These are phyloP conservation scores for Pterobdella sp. DNA, from an alignment of 2,888 invertebrate species.

Conservation along the genomic window DNA sequence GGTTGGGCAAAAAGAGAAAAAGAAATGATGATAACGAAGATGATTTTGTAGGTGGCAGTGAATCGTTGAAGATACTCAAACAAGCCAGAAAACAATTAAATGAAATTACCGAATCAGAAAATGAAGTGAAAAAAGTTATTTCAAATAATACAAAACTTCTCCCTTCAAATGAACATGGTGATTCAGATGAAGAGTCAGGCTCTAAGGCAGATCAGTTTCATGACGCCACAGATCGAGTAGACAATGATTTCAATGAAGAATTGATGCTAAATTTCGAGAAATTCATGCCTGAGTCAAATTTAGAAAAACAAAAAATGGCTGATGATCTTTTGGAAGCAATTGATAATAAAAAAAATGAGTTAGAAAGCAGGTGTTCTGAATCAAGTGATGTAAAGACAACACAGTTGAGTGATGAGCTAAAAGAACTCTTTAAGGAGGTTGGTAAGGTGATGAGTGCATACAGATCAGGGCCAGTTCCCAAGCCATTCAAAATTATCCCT, in stretches of 20 bases:
- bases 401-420: slow-evolving; percentile 6
- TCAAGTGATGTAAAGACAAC: neutral
- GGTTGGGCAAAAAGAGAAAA: neutral
- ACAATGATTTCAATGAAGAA: slow-evolving; percentile 21
- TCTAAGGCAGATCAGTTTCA: neutral
- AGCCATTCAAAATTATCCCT: slow-evolving; percentile 94
- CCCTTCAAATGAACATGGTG: neutral
- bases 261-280: slow-evolving; percentile 11
- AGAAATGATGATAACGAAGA: neutral
- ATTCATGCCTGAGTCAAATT: neutral
- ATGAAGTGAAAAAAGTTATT: neutral
- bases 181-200: neutral
- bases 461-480: slow-evolving; percentile 90
- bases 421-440: slow-evolving; percentile 53
- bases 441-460: slow-evolving; percentile 75
- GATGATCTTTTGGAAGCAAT: slow-evolving; percentile 8
- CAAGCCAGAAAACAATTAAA: slow-evolving; percentile 6
- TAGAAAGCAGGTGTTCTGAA: slow-evolving; percentile 9
- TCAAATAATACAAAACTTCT: neutral
- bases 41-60: neutral
- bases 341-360: neutral
- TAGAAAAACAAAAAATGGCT: slow-evolving; percentile 6
- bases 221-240: neutral
- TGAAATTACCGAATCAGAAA: neutral
- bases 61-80: slow-evolving; percentile 3